phyloP scores from a whole-genome alignment of 2,888 invertebrate species.

The Alviniconcha strummeri region DNA sequence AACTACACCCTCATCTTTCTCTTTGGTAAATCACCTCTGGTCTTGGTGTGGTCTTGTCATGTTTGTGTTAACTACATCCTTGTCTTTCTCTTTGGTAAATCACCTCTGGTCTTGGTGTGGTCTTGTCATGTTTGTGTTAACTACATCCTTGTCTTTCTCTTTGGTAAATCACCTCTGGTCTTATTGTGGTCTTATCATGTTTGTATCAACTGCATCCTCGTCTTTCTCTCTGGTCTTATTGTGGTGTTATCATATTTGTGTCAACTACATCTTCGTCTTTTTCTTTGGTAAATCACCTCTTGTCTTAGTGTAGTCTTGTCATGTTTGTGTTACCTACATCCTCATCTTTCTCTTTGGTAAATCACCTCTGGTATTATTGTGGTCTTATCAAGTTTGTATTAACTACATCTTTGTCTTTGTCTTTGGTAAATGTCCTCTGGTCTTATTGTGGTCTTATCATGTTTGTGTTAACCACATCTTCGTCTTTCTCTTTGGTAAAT shows the following conservation, averaged over 20 bases:
- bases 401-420: constrained; percentile 67
- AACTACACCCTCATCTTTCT: constrained; percentile 67
- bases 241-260: background rate
- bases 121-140: constrained; percentile 42
- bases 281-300: constrained; percentile 64
- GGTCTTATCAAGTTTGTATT: constrained; percentile 28
- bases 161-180: constrained; percentile 56
- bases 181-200: no score
- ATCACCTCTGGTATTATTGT: constrained; percentile 28
- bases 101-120: background rate
- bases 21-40: constrained; percentile 60
- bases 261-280: constrained; percentile 66
- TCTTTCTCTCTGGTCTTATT: constrained; percentile 58
- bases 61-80: constrained; percentile 61
- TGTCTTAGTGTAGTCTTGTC: no score
- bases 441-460: no score
- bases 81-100: constrained; percentile 69
- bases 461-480: constrained; percentile 60
- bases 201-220: constrained; percentile 61
- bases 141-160: constrained; percentile 67
- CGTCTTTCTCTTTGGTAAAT: constrained; percentile 68
- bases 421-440: constrained; percentile 60
- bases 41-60: no score
- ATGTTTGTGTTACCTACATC: constrained; percentile 56
- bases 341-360: constrained; percentile 69